Percentiles rank a stretch among this genome's conserved stretches.
Conservation (phyloP, 1,140 invertebrate species). For the Homalodisca vitripennis region DNA sequence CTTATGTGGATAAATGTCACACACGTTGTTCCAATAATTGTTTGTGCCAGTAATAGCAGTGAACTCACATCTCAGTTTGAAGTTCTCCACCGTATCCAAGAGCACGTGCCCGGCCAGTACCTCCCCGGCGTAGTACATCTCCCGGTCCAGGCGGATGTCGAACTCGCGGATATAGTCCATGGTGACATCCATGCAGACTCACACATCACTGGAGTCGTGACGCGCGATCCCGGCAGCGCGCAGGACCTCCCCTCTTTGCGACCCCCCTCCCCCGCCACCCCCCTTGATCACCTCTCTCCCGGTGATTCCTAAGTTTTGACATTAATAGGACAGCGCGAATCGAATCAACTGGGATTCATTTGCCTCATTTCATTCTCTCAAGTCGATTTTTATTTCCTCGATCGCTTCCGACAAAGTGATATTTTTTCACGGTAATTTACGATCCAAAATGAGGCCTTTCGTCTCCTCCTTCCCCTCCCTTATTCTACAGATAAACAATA, state of each 20-base stretch:
- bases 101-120: slow-evolving; percentile 65
- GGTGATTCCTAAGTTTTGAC: slow-evolving; percentile 13
- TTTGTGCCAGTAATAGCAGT: too few species aligned
- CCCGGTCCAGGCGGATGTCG: slow-evolving; percentile 73
- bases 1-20: too few species aligned
- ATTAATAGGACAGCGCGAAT: slow-evolving; percentile 19
- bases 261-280: background rate
- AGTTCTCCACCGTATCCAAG: slow-evolving; percentile 73
- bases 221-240: background rate
- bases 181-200: slow-evolving; percentile 33
- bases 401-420: too few species aligned
- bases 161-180: slow-evolving; percentile 82
- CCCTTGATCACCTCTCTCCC: background rate
- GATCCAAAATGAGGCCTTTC: too few species aligned
- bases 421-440: too few species aligned
- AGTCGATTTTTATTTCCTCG: too few species aligned
- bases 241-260: background rate
- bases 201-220: background rate
- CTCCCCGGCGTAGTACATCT: slow-evolving; percentile 77
- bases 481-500: too few species aligned
- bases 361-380: too few species aligned
- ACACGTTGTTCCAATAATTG: too few species aligned
- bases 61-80: slow-evolving; percentile 69
- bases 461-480: too few species aligned
- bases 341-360: slow-evolving; percentile 15